These are phyloP conservation scores for Cacoxenus indagator DNA, from an alignment of 2,888 invertebrate species.

Conservation along the genomic window DNA sequence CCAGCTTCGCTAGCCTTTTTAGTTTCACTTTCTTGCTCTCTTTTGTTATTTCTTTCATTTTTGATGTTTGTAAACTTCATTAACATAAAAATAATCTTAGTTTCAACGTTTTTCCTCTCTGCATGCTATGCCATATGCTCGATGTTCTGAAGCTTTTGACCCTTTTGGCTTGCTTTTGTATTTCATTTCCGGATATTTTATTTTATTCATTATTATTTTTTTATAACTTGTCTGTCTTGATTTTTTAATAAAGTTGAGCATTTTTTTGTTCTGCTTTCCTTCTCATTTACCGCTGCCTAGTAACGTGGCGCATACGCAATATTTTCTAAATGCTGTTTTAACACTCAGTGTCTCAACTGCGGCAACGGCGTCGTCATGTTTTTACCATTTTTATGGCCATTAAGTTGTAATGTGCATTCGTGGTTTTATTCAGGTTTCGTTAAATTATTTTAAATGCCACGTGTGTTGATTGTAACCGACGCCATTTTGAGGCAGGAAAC, in stretches of 20 bases:
- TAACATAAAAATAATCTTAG: conserved; percentile 6
- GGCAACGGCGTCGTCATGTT: neutral
- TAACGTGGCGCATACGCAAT: conserved; percentile 8
- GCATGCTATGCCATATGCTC: neutral
- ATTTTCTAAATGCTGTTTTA: neutral
- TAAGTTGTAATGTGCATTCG: conserved; percentile 6
- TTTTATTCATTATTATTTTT: too few relatives aligned
- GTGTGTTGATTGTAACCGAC: neutral
- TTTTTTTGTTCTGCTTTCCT: too few relatives aligned
- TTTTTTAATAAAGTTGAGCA: too few relatives aligned
- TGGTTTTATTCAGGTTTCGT: conserved; percentile 11
- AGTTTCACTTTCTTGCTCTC: neutral
- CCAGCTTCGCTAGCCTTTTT: neutral
- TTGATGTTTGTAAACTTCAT: conserved; percentile 4
- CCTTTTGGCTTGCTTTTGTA: neutral
- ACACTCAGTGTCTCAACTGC: neutral
- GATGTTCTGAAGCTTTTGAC: neutral
- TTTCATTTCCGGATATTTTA: neutral
- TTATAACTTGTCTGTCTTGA: too few relatives aligned
- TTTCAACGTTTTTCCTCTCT: neutral
- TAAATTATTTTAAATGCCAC: conserved; percentile 9
- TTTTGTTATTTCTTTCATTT: neutral
- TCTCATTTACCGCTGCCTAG: too few relatives aligned
- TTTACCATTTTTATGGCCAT: conserved; percentile 10
- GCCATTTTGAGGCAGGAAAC: neutral